A percentile compares a stretch with the other conserved stretches of the same genome.
Conservation (phyloP, 2,888 invertebrate species). For the Diadegma fenestrale region DNA sequence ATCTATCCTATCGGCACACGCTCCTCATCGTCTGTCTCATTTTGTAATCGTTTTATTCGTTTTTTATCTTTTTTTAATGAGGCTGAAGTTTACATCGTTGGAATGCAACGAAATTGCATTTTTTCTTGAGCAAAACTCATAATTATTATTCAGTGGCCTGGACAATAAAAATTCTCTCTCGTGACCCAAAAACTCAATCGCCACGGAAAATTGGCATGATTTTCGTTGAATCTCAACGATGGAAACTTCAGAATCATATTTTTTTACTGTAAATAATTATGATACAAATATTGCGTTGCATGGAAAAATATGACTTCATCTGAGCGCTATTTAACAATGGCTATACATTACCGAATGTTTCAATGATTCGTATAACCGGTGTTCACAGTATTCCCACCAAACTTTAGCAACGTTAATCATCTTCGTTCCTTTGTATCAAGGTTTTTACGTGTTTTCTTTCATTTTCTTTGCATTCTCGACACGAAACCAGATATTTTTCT, state of each 20-base stretch:
- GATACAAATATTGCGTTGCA: conserved; percentile 83
- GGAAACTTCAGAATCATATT: no score
- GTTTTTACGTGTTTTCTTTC: conserved; percentile 38
- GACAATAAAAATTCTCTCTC: no score
- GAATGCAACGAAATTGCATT: no score
- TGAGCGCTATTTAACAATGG: conserved; percentile 84
- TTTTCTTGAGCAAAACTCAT: no score
- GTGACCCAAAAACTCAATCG: no score
- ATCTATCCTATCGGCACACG: conserved; percentile 68
- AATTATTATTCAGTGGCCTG: no score
- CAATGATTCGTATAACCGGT: conserved; percentile 75
- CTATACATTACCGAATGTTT: conserved; percentile 79
- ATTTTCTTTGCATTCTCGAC: conserved; percentile 41
- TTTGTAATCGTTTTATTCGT: conserved; percentile 59
- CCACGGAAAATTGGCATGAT: no score
- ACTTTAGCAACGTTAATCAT: conserved; percentile 55
- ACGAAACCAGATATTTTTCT: conserved; percentile 49
- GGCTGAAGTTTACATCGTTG: no score
- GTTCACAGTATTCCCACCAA: conserved; percentile 64
- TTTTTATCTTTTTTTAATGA: no score
- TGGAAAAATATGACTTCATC: conserved; percentile 85
- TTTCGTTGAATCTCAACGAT: no score
- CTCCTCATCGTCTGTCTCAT: conserved; percentile 70
- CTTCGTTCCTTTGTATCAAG: conserved; percentile 59
- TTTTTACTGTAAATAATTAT: conserved; percentile 72